Conservation (phyloP, 2,888 invertebrate species). For the Drosophila paramelanica region DNA sequence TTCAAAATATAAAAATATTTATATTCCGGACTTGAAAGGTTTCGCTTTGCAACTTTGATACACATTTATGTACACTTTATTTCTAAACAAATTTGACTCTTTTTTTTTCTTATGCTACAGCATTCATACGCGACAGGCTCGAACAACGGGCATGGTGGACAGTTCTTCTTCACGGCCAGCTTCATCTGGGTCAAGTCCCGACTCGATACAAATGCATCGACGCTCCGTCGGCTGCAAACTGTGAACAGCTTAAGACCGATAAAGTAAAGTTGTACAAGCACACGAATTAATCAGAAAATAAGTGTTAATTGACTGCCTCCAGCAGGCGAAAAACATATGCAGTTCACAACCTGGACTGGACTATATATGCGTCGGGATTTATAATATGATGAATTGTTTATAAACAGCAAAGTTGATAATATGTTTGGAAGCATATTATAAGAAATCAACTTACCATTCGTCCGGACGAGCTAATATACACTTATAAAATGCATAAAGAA, state of each 20-base stretch:
- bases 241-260: background rate
- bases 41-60: too few species aligned
- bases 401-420: background rate
- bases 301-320: background rate
- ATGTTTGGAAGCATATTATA: background rate
- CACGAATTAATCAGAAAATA: too few species aligned
- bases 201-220: background rate
- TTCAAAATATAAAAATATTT: too few species aligned
- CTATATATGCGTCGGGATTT: background rate
- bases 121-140: slow-evolving; percentile 26
- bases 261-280: too few species aligned
- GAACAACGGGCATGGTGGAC: background rate
- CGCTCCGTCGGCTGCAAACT: background rate
- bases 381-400: background rate
- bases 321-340: background rate
- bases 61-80: too few species aligned
- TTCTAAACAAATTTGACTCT: background rate
- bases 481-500: background rate
- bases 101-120: slow-evolving; percentile 5
- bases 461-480: background rate
- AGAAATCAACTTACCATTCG: background rate
- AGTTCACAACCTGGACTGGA: background rate
- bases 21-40: too few species aligned
- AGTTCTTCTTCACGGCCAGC: background rate
- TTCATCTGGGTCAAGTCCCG: background rate